Conservation (phyloP, 2,888 invertebrate genomes). For the Caenorhabditis drosophilae region DNA sequence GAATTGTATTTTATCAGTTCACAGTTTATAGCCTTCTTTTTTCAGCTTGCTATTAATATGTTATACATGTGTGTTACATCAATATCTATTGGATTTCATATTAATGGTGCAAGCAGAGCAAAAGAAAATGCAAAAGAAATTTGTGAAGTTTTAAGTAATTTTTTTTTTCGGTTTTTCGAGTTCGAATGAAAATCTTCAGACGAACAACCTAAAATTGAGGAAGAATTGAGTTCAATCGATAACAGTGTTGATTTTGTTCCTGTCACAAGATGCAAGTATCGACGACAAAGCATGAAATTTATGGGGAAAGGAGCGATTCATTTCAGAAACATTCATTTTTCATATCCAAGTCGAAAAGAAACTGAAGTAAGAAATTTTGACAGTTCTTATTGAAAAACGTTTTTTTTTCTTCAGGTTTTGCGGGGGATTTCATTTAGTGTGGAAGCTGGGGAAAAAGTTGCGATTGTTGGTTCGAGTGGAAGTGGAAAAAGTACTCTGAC, state of each 20-base stretch:
- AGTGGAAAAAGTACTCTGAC: conserved; percentile 66
- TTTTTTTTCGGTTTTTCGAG: conserved; percentile 1
- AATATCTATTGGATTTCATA: conserved; percentile 66
- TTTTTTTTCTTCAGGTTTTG: no score
- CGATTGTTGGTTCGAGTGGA: conserved; percentile 66
- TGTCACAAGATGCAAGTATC: conserved; percentile 38
- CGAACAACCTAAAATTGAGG: conserved; percentile 47
- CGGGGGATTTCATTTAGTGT: conserved; percentile 56
- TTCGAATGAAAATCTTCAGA: conserved; percentile 22
- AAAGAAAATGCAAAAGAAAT: conserved; percentile 61
- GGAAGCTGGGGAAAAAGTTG: conserved; percentile 64
- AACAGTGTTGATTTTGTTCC: conserved; percentile 40
- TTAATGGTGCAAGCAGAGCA: conserved; percentile 63
- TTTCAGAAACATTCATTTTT: conserved; percentile 79
- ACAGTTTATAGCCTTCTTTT: no score
- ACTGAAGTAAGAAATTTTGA: conserved; percentile 50
- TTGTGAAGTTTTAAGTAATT: conserved; percentile 50
- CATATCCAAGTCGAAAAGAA: conserved; percentile 81
- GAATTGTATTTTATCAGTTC: no score
- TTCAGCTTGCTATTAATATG: conserved; percentile 63
- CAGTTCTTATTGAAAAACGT: conserved; percentile 1
- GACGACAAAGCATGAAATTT: conserved; percentile 50
- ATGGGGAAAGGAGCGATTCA: conserved; percentile 72
- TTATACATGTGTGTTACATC: conserved; percentile 66
- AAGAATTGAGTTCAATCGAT: conserved; percentile 36